Conservation (phyloP, 2,888 invertebrate genomes). For the Nephrotoma flavescens region DNA sequence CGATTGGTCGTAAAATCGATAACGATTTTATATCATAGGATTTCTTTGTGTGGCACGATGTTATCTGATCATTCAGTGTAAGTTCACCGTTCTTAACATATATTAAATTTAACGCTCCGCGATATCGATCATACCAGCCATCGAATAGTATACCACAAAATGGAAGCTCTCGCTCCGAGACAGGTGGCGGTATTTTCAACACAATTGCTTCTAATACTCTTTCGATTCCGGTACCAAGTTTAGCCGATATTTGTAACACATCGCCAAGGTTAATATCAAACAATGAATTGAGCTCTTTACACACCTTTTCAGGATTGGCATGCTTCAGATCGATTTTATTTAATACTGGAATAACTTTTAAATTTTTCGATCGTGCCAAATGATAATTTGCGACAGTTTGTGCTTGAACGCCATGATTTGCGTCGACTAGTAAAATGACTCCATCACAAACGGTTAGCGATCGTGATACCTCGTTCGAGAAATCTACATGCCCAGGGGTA, state of each 20-base stretch:
- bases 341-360: slow-evolving; percentile 78
- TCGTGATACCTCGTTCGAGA: slow-evolving; percentile 81
- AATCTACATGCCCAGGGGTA: slow-evolving; percentile 97
- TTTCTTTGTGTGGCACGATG: slow-evolving; percentile 54
- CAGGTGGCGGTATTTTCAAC: slow-evolving; percentile 60
- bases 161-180: slow-evolving; percentile 39
- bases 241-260: slow-evolving; percentile 79
- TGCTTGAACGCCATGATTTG: slow-evolving; percentile 91
- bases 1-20: slow-evolving; percentile 65
- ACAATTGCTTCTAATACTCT: slow-evolving; percentile 65
- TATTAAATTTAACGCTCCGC: slow-evolving; percentile 63
- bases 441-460: slow-evolving; percentile 90
- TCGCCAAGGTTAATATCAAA: slow-evolving; percentile 64
- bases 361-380: slow-evolving; percentile 67
- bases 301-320: slow-evolving; percentile 73
- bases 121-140: slow-evolving; percentile 82
- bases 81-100: slow-evolving; percentile 65
- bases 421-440: slow-evolving; percentile 86
- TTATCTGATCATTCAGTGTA: slow-evolving; percentile 58
- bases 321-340: slow-evolving; percentile 94
- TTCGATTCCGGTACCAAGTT: slow-evolving; percentile 71
- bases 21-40: slow-evolving; percentile 64
- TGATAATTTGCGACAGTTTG: slow-evolving; percentile 97
- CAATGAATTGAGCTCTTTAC: slow-evolving; percentile 58
- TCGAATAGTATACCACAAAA: slow-evolving; percentile 82